Evolutionary conservation across 2,888 invertebrate genomes (phyloP).

Genomic region (Margaritifera margaritifera): DNA sequence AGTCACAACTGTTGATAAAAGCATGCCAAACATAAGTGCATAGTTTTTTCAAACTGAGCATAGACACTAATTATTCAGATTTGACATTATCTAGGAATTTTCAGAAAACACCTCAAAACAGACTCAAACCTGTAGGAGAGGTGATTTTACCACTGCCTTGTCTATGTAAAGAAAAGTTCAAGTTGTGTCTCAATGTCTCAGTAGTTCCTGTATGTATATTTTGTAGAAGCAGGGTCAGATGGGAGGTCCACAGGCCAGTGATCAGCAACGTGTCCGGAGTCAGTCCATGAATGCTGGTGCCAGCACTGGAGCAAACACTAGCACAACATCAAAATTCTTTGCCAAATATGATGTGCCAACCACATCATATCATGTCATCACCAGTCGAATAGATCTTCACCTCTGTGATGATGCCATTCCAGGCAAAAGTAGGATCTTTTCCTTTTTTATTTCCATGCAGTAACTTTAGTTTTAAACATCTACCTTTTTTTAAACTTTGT

Average conservation of each 20-base stretch:
- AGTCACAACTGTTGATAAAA: too few relatives aligned
- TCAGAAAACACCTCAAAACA: too few relatives aligned
- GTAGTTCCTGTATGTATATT: background rate
- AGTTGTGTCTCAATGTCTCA: too few relatives aligned
- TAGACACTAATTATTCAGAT: too few relatives aligned
- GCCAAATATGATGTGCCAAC: slow-evolving; percentile 93
- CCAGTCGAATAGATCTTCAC: slow-evolving; percentile 93
- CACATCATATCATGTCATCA: slow-evolving; percentile 94
- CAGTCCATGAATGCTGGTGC: slow-evolving; percentile 31
- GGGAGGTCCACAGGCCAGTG: slow-evolving; percentile 33
- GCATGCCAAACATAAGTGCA: too few relatives aligned
- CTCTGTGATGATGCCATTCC: slow-evolving; percentile 87
- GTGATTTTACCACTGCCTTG: too few relatives aligned
- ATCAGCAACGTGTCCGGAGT: slow-evolving; percentile 32
- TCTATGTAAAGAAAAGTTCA: too few relatives aligned
- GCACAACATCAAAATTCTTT: slow-evolving; percentile 78
- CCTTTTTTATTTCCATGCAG: background rate
- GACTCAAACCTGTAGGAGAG: too few relatives aligned
- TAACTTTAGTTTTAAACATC: background rate
- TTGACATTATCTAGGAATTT: too few relatives aligned
- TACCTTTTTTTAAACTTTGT: background rate
- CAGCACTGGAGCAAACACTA: slow-evolving; percentile 30
- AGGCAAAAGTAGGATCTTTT: slow-evolving; percentile 47
- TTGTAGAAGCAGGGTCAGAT: slow-evolving; percentile 52
- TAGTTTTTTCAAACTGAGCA: too few relatives aligned